Evolutionary conservation across 2,797 vertebrate genomes (phyloP).

Genomic region (Cuculus canorus): DNA sequence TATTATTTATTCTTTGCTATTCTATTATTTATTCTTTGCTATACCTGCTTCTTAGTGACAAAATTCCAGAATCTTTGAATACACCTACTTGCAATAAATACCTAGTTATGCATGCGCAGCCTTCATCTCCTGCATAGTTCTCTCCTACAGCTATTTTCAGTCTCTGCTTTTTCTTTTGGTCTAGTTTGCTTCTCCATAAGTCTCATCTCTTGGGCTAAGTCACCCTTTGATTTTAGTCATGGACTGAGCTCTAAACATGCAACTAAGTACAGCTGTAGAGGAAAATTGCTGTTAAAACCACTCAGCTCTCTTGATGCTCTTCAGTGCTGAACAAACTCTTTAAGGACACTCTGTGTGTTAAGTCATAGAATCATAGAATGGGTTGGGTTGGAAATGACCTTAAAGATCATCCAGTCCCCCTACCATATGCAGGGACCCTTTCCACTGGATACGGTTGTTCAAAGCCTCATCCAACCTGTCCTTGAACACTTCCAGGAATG

Average conservation of each 20-base stretch:
- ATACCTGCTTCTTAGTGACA: not conserved
- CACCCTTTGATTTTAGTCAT: not conserved
- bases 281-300: not conserved
- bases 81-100: not conserved
- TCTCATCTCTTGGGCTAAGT: not conserved
- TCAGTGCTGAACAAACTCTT: not conserved
- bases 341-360: not conserved
- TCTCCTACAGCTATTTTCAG: not conserved
- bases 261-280: not conserved
- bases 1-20: no score
- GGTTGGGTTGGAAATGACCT: no score
- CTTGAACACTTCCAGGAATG: no score
- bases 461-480: no score
- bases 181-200: not conserved
- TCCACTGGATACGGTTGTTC: no score
- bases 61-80: not conserved
- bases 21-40: not conserved
- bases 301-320: not conserved
- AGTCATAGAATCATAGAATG: not conserved
- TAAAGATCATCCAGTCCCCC: no score
- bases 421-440: no score
- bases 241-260: not conserved
- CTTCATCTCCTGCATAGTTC: not conserved
- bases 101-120: not conserved
- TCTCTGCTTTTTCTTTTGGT: not conserved